Base-by-base conservation (phyloP, 2,113 vertebrate genomes). In the Sigmodon hispidus region DNA sequence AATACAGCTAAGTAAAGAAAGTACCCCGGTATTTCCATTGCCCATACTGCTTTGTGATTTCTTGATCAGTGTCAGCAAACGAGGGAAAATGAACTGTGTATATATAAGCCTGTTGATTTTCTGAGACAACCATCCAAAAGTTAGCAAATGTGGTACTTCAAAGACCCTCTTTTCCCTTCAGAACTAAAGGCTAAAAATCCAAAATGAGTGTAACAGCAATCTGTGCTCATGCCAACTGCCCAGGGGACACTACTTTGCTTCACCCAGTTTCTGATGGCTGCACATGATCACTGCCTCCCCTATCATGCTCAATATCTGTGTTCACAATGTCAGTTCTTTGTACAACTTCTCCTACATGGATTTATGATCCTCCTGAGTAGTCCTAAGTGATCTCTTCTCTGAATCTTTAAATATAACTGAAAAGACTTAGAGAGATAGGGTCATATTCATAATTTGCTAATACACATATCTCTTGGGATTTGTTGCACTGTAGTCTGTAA, bases 281-380 rank as follows among this genome's bases (percentile, higher is more conserved):
- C 3, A 21, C 36, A 31, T 31, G 24, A 1, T n/a, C 7, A 31
- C 1, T 0, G 5, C 34, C 52, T n/a, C 26, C 24, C 40, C 12
- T 0, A 3, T 8, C 5, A 2, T 4, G 43, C 19, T 3, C 0
- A 34, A 11, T 15, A 61, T 24, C 45, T 1, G 7, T 2, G 3
- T 34, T 59, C 40, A 17, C 19, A 26, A 1, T 3, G 12, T 4
- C 7, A n/a, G 17, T 11, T 75, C 40, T 52, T 16, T 50, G 11
- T 52, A 17, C 21, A 4, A 52, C 45, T 34, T 48, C 17, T 72
- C 21, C 15, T 87, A 6, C 24, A 13, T 26, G 19, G 24, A 83
- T n/a, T 91, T 40, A 75, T 7, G 34, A 45, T 9, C 19, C 7
- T 15, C 16, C 19, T 7, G 1, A 10, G 4, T 75, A 26, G 50